Base-by-base conservation (phyloP, 2,113 vertebrate species). In the Lophotis ruficrista region DNA sequence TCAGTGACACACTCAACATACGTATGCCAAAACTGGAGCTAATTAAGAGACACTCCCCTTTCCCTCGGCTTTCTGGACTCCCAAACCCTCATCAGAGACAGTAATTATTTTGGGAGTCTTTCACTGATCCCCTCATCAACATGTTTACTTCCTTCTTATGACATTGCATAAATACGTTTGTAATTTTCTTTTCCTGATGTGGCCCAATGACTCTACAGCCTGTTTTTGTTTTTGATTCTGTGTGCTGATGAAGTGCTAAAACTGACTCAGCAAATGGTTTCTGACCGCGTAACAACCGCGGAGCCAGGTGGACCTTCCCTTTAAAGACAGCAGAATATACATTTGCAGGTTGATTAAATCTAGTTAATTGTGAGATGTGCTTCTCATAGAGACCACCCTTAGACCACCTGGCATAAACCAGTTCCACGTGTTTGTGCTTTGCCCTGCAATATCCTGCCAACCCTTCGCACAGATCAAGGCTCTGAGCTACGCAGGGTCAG, bases 71-170 rank as follows among this genome's bases (percentile, higher is more conserved):
- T 96, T 76, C 57, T 83, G 92, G 66, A 83, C 90, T 83, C 76
- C 30, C 66, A 94, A 95, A 85, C 53, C 68, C 30, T 90, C 90
- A 80, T 57, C 58, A 92, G 48, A 90, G 92, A 75, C 33, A 58
- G 53, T 84, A 93, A 93, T 96, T 92, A 95, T 65, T 88, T 73
- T 51, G 53, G 43, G 57, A 94, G 90, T 85, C 90, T 94, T 94
- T 94, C 87, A 58, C 57, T 91, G 31, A 54, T 94, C 54, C 37
- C 33, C 27, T 93, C 83, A 91, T 79, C 68, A 75, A 35, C 3
- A 0, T 76, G 66, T 93, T 96, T 94, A 93, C 79, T 94, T 95
- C 90, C 71, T 84, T 80, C 85, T 93, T 53, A 43, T 58, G 83
- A 64, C 54, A 88, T 50, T 60, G 61, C 47, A 68, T 76, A 76